phyloP scores from a whole-genome alignment of 2,113 vertebrate genomes.

The Sigmodon hispidus region DNA sequence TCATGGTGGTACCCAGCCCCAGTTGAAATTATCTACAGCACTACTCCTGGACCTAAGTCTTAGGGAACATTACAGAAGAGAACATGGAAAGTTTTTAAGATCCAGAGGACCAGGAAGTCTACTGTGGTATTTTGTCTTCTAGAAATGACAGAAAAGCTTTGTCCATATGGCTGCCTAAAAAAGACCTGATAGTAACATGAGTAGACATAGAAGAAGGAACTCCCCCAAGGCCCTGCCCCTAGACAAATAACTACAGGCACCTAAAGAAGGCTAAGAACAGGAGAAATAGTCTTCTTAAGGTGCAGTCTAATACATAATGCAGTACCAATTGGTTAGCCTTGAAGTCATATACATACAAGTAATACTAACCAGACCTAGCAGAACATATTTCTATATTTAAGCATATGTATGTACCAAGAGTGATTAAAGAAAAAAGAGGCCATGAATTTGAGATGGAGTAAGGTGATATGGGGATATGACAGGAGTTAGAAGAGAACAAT shows the following conservation, averaged over 20 bases:
- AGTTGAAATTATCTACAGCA: background rate
- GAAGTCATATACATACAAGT: background rate
- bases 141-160: background rate
- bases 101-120: background rate
- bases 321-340: background rate
- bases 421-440: background rate
- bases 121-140: background rate
- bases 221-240: background rate
- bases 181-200: background rate
- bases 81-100: background rate
- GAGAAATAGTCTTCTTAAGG: background rate
- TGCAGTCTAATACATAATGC: background rate
- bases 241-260: background rate
- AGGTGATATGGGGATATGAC: background rate
- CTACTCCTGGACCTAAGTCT: background rate
- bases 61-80: background rate
- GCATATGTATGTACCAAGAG: background rate
- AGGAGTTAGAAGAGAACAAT: background rate
- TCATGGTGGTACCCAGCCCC: background rate
- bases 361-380: background rate
- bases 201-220: background rate
- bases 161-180: background rate
- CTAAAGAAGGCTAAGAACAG: background rate
- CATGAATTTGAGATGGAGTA: background rate
- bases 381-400: background rate